Evolutionary conservation across 2,797 vertebrate species (phyloP), one percentile per base, ranked within the genome.

Genomic region (Pseudochirops corinnae): DNA sequence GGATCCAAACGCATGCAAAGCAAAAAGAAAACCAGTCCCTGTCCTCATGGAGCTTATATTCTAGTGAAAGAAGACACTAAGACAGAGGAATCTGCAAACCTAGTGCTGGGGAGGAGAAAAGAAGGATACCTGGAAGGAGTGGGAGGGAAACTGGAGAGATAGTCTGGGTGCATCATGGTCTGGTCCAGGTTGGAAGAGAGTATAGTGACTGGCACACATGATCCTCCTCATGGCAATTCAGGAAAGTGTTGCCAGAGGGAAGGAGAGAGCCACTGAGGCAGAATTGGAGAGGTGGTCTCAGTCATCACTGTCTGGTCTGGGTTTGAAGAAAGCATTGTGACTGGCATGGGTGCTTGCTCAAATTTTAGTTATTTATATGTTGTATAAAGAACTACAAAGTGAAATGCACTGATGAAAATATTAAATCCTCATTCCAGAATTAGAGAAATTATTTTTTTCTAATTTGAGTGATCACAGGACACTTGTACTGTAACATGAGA

Each of bases 381-480:
- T 91, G 6, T 93, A 95, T 60, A 91, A 96, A 94, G 55, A 91
- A 94, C 13, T 46, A 21, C 10, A 96, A 95, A 58, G 57, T 39
- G 95, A 94, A 96, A 67, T 90, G 56, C 26, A 74, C 62, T 92
- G 13, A 46, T 96, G 91, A 56, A 90, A 94, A 94, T 55, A n/a
- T 57, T 91, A 33, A 31, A 90, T 39, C 94, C 56, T 60, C 57
- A 93, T 92, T 55, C 92, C 18, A 94, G 96, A 95, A 55, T 58
- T 39, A 62, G 29, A 56, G 92, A 96, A 95, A 95, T 91, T 96
- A 93, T 33, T 56, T 26, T 60, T 95, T 95, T 95, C 50, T 60
- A 95, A 46, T 94, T 97, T 97, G 93, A 94, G 92, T 82, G 92
- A 95, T 57, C 91, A 31, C 28, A 93, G 57, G 82, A 67, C 53